Evolutionary conservation across 2,888 invertebrate species (phyloP), one percentile per base, ranked within the genome.

Genomic region (Meiosimyza platycephala): DNA sequence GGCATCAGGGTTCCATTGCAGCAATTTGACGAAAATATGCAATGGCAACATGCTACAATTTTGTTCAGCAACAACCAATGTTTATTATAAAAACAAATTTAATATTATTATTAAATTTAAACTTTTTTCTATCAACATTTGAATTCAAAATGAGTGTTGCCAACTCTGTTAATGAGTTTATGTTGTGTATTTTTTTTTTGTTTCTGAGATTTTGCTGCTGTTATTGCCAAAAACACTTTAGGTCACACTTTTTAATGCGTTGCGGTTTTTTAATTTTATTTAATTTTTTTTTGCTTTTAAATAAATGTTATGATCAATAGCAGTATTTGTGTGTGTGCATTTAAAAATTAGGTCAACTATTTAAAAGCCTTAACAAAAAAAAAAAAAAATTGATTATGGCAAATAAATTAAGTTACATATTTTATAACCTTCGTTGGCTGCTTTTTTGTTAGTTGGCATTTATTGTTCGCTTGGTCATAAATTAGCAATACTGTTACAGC

Each of bases 121-220:
- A 66, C 40, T 66, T 52, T 66, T 54, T n/a, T 6, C 22, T 40
- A 9, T 40, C 28, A 28, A 28, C 28, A 9, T 40, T 40, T 40
- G 5, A 40, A 40, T 9, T 40, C 9, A 40, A 7, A 6, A 40
- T 7, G 40, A 40, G 40, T 40, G 16, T 48, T 40, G 47, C 40
- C 22, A 51, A 60, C 16, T 33, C 47, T 52, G 12, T 70, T 66
- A 66, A 65, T 72, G 57, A 71, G 54, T 68, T 66, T n/a, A 9
- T 7, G 9, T 40, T 40, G 40, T 40, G 6, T 40, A 1, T 40
- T 40, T 40, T 6, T 40, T 40, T 40, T 40, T 40, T 40, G 9
- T 9, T 40, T 40, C 40, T 40, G 40, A 7, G 6, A 40, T 9
- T 40, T 40, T 40, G 40, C 2, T 40, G 40, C 40, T 40, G 40